Evolutionary conservation across 1,140 invertebrate genomes (phyloP).

Genomic region (Chlorops oryzae): DNA sequence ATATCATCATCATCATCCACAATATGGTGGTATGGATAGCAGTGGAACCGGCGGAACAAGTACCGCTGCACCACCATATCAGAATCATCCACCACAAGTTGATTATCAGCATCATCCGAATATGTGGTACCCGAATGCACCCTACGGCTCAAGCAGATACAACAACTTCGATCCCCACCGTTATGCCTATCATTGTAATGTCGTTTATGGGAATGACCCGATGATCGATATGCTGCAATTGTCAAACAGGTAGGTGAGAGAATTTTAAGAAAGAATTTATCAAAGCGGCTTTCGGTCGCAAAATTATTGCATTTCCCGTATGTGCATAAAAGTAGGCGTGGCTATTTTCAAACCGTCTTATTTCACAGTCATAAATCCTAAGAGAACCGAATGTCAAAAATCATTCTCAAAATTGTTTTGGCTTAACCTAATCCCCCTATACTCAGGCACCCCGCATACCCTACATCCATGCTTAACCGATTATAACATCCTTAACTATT

Average conservation of each 20-base stretch:
- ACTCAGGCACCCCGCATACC: too few relatives aligned
- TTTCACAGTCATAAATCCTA: too few relatives aligned
- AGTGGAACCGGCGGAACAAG: constrained; percentile 20
- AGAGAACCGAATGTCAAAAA: too few relatives aligned
- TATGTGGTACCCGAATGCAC: constrained; percentile 44
- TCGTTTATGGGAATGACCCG: constrained; percentile 27
- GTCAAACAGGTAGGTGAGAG: constrained; percentile 41
- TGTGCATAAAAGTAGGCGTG: too few relatives aligned
- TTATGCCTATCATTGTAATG: constrained; percentile 18
- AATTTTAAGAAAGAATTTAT: too few relatives aligned
- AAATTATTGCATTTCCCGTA: too few relatives aligned
- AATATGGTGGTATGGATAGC: background rate
- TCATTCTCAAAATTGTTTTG: too few relatives aligned
- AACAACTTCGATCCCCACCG: constrained; percentile 4
- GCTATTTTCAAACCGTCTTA: too few relatives aligned
- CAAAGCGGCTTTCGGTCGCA: too few relatives aligned
- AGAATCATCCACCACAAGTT: constrained; percentile 6
- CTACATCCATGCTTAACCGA: too few relatives aligned
- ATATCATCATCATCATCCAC: background rate
- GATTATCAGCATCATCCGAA: constrained; percentile 26
- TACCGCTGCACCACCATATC: constrained; percentile 14
- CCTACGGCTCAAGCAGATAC: constrained; percentile 20
- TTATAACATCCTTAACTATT: too few relatives aligned
- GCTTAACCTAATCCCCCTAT: too few relatives aligned
- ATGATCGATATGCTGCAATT: constrained; percentile 46